Evolutionary conservation across 23 tunicate genomes (phyloP).

Genomic region (Trididemnum miniatum): DNA sequence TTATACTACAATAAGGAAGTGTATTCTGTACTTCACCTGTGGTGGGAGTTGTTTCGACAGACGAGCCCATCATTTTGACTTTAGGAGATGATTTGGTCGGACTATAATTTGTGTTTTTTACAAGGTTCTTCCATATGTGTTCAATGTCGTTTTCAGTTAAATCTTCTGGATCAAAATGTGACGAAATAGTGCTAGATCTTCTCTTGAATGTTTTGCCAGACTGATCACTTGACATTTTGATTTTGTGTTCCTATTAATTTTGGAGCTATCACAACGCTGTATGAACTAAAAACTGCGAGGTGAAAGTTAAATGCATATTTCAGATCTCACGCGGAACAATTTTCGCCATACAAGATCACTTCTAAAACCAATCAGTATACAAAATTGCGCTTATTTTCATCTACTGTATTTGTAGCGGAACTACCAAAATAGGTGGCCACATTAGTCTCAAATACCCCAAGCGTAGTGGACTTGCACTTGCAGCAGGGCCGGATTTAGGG

Average conservation of each 20-base stretch:
- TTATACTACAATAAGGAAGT: too few relatives aligned
- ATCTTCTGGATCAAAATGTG: slow-evolving; percentile 34
- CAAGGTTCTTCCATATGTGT: slow-evolving; percentile 64
- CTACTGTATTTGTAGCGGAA: too few relatives aligned
- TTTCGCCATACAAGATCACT: too few relatives aligned
- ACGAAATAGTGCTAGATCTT: not conserved
- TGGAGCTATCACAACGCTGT: not conserved
- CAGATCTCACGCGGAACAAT: too few relatives aligned
- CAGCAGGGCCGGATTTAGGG: too few relatives aligned
- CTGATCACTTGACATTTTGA: not conserved
- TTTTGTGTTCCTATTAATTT: not conserved
- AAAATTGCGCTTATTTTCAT: too few relatives aligned
- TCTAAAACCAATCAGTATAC: too few relatives aligned
- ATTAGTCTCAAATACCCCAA: too few relatives aligned
- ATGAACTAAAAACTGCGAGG: too few relatives aligned
- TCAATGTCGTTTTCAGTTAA: slow-evolving; percentile 80
- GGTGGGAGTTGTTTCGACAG: slow-evolving; percentile 82
- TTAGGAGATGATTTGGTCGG: not conserved
- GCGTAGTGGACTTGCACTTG: too few relatives aligned
- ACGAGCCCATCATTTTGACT: slow-evolving; percentile 9
- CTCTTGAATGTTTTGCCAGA: not conserved
- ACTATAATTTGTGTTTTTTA: not conserved
- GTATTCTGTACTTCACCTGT: slow-evolving; percentile 63
- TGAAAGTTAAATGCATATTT: too few relatives aligned
- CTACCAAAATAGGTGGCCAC: too few relatives aligned